Evolutionary conservation across 2,113 vertebrate species (phyloP), one percentile per base, ranked within the genome.

Genomic region (Lamprotornis superbus): DNA sequence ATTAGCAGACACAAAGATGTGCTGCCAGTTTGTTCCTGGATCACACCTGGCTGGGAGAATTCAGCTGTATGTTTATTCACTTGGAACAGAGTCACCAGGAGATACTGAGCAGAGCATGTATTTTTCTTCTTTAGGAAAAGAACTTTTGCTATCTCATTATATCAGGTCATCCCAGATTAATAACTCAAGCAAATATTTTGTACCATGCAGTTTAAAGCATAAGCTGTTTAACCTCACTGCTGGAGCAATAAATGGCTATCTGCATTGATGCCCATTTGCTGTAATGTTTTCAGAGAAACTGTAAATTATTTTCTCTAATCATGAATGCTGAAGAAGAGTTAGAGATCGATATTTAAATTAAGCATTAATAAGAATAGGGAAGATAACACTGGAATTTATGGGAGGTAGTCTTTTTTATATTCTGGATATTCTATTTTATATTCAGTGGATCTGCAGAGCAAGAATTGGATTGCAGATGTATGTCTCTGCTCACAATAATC

Each of bases 301-400:
- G 44, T 27, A 85, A 91, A 83, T 93, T 88, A 92, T 91, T 87
- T 94, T 86, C 59, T 61, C 56, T 49, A 79, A 49, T 76, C 40
- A 33, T 4, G 69, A 83, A 79, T 40, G 49, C 85, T 94, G 27
- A 81, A 60, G 50, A 91, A 90, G 77, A 63, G 87, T 73, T 94
- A 47, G 37, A 78, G 33, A 70, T 83, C 55, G 86, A 92, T 53
- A 76, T 94, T 93, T 97, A 97, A 97, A 89, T 92, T 87, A 97
- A 96, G 73, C 89, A 95, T 96, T 74, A 97, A 90, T 95, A 97
- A 95, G 75, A 95, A 93, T 69, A 95, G 37, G 93, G 47, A 74
- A 96, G 91, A 95, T 81, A 71, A 86, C 56, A 82, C 28, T 94
- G 78, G 86, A 96, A 87, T 97, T 93, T 97, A 93, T 95, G 67